phyloP scores from a whole-genome alignment of 2,888 invertebrate species.

The Dysmachus trigonus region DNA sequence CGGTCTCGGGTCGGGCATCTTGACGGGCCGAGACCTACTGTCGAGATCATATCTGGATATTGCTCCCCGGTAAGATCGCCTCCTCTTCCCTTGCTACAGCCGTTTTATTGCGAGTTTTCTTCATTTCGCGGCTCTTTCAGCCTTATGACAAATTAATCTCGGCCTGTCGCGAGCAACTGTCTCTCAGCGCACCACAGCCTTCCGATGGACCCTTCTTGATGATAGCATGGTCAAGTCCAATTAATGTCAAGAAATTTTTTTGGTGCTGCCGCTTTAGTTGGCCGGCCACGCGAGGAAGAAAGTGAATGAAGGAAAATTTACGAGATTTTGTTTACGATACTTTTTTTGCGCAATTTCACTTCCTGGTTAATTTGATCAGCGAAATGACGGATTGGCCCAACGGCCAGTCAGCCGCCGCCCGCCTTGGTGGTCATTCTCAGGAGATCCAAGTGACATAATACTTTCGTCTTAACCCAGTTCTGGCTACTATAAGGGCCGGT shows the following conservation, averaged over 20 bases:
- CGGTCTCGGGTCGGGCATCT: background rate
- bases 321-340: background rate
- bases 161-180: slow-evolving; percentile 32
- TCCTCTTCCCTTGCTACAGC: background rate
- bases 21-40: background rate
- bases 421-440: background rate
- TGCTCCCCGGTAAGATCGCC: background rate
- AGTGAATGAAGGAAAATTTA: slow-evolving; percentile 38
- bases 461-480: slow-evolving; percentile 41
- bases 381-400: slow-evolving; percentile 19
- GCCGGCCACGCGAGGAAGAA: slow-evolving; percentile 29
- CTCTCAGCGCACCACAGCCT: background rate
- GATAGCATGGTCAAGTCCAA: slow-evolving; percentile 44
- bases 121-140: background rate
- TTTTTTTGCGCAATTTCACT: slow-evolving; percentile 33
- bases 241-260: slow-evolving; percentile 41
- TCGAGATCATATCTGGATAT: background rate
- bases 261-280: background rate
- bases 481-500: background rate
- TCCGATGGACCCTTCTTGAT: slow-evolving; percentile 36
- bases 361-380: slow-evolving; percentile 34
- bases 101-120: slow-evolving; percentile 8
- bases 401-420: background rate
- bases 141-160: slow-evolving; percentile 41
- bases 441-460: slow-evolving; percentile 14